A percentile compares a stretch with the other conserved stretches of the same genome.
Conservation (phyloP, 2,797 vertebrate genomes). For the Tiaroga cobitis region DNA sequence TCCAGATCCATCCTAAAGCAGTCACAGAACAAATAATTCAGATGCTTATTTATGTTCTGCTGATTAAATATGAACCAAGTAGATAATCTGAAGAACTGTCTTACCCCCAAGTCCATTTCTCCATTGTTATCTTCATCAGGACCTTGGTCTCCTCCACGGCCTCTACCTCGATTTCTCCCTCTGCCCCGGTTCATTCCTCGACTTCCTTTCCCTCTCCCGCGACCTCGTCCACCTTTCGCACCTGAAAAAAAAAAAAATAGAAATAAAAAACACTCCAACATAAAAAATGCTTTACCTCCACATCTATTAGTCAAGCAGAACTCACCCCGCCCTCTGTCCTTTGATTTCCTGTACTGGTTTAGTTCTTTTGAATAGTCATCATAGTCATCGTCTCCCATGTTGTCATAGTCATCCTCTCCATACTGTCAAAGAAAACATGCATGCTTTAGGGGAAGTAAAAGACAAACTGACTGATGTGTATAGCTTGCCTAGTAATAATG, state of each 20-base stretch:
- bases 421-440: conserved; percentile 68
- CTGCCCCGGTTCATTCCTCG: conserved; percentile 78
- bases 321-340: conserved; percentile 86
- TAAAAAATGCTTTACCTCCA: background rate
- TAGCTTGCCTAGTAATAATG: background rate
- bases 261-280: background rate
- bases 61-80: background rate
- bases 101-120: conserved; percentile 90
- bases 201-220: conserved; percentile 71
- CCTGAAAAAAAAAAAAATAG: conserved; percentile 60
- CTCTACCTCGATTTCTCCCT: conserved; percentile 75
- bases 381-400: conserved; percentile 86
- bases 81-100: conserved; percentile 25
- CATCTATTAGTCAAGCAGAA: background rate
- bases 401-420: conserved; percentile 85
- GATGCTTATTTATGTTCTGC: conserved; percentile 15
- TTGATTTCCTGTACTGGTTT: conserved; percentile 87
- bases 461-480: background rate
- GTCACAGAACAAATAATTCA: conserved; percentile 38
- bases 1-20: conserved; percentile 76
- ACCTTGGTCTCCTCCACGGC: conserved; percentile 79
- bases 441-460: background rate
- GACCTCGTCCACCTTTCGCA: conserved; percentile 74
- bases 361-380: conserved; percentile 92
- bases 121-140: conserved; percentile 89